Evolutionary conservation across 2,797 vertebrate genomes (phyloP), one percentile per base, ranked within the genome.

Genomic region (Coranthus polyacanthus): DNA sequence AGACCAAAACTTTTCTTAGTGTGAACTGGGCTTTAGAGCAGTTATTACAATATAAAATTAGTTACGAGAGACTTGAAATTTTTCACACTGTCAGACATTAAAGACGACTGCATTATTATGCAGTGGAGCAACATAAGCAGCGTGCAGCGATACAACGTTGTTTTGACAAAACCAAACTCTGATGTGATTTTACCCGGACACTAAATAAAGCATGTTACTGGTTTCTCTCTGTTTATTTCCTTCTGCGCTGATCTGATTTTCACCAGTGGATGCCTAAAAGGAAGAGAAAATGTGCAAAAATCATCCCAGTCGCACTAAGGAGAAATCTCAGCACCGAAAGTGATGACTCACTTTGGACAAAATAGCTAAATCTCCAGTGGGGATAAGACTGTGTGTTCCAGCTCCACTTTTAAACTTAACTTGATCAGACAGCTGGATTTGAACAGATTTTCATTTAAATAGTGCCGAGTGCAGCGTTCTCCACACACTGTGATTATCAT

Each of bases 401-500:
- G 50, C 8, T 12, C 15, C 34, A 65, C 6, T 34, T 54, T 62
- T 11, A 39, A 46, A 54, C 20, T 46, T 37, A 37, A 71, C 45
- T 59, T 43, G 17, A 57, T 65, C n/a, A 73, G 50, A 67, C 62
- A 80, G 57, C 50, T 74, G 69, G 12, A 50, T 64, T 49, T 34
- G 24, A 32, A 46, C 22, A 60, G 39, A 63, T 29, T 51, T 58
- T 24, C 6, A 56, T 68, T 77, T 41, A 67, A 71, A 61, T 66
- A 17, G 43, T 24, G 37, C 20, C 9, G 11, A 6, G 36, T 52
- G 18, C 36, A 50, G 36, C 22, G 57, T 50, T 18, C 45, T 50
- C n/a, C 7, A 15, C 46, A 69, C 12, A 55, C 54, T 47, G 39
- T 62, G 50, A 74, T 76, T 56, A 75, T 71, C 42, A 47, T 34